These are phyloP conservation scores for Tympanoctomys barrerae DNA, from an alignment of 2,797 vertebrate genomes.

Conservation along the genomic window DNA sequence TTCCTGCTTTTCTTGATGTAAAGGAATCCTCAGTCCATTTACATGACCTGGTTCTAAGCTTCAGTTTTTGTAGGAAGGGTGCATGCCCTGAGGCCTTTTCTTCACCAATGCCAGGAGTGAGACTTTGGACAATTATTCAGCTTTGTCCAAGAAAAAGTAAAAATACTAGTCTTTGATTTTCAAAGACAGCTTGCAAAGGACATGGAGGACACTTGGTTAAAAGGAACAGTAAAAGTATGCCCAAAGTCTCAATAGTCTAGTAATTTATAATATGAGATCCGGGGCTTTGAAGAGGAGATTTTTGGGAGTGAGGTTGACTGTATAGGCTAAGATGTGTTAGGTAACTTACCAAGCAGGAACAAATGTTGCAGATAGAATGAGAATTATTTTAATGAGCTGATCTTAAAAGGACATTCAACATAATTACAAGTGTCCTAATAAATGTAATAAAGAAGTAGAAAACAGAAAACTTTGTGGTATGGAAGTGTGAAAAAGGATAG, in stretches of 20 bases:
- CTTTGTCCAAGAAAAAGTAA: constrained; percentile 94
- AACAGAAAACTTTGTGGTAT: neutral
- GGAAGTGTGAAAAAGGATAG: neutral
- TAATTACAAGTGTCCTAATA: neutral
- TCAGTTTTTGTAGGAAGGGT: neutral
- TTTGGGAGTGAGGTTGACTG: neutral
- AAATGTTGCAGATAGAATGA: neutral
- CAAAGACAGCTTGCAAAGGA: constrained; percentile 92
- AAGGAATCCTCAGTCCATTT: neutral
- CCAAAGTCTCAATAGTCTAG: neutral
- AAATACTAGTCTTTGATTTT: constrained; percentile 92
- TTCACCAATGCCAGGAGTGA: constrained; percentile 90
- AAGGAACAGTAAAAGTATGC: constrained; percentile 87
- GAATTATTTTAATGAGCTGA: neutral
- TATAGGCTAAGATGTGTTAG: neutral
- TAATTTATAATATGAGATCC: neutral
- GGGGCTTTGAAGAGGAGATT: neutral
- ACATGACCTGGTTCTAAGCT: neutral
- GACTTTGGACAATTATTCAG: constrained; percentile 91
- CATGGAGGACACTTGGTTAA: constrained; percentile 91
- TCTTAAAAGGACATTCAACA: neutral
- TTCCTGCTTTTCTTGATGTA: constrained; percentile 34
- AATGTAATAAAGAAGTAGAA: neutral
- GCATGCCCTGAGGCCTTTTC: neutral
- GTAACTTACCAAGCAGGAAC: neutral